Evolutionary conservation across 2,888 invertebrate genomes (phyloP).

Genomic region (Nemotelus nigrinus): DNA sequence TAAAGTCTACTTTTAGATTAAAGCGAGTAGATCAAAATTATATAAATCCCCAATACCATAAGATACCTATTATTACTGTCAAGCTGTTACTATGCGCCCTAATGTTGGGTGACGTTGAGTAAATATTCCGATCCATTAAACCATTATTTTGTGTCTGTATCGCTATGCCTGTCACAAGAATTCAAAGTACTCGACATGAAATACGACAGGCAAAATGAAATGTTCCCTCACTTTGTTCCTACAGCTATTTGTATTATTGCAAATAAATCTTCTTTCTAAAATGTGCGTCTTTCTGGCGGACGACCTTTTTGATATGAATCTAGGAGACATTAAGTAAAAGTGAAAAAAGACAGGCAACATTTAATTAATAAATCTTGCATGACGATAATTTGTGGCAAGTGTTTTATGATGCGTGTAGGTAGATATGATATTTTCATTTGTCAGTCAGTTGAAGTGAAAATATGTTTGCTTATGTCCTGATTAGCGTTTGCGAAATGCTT

Average conservation of each 20-base stretch:
- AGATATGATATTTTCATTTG: too few relatives aligned
- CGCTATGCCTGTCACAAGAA: conserved; percentile 22
- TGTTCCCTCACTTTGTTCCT: not conserved
- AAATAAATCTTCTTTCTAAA: conserved; percentile 17
- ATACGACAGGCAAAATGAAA: conserved; percentile 7
- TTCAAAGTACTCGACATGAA: conserved; percentile 24
- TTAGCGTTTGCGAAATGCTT: too few relatives aligned
- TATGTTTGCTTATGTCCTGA: too few relatives aligned
- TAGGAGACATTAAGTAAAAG: conserved; percentile 13
- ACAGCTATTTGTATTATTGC: not conserved
- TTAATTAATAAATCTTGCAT: conserved; percentile 24
- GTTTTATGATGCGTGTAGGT: not conserved
- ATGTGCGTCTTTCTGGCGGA: conserved; percentile 2
- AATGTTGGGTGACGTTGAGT: not conserved
- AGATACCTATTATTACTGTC: too few relatives aligned
- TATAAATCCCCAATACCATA: too few relatives aligned
- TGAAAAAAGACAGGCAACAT: not conserved
- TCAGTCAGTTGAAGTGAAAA: too few relatives aligned
- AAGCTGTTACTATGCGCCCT: too few relatives aligned
- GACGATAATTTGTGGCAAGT: conserved; percentile 32
- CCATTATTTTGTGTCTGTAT: conserved; percentile 8
- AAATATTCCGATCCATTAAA: conserved; percentile 33
- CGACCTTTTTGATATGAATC: conserved; percentile 8
- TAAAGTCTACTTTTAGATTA: too few relatives aligned
- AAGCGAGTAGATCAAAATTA: too few relatives aligned